Conservation (phyloP, 2,113 vertebrate genomes). For the Plecotus auritus region DNA sequence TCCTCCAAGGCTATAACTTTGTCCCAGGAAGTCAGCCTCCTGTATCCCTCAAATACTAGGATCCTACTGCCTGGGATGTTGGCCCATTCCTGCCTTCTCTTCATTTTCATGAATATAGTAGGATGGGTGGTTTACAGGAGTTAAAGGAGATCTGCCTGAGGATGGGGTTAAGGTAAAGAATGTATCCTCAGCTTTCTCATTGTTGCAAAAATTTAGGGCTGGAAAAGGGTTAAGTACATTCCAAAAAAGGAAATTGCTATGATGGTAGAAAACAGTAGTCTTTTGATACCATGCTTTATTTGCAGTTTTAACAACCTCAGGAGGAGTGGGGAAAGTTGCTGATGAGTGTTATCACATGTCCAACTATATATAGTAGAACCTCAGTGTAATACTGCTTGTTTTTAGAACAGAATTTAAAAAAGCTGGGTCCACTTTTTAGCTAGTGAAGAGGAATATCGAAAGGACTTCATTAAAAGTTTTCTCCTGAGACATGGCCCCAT, state of each 20-base stretch:
- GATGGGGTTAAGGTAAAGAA: background rate
- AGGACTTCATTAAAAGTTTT: background rate
- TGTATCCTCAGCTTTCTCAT: conserved; percentile 4
- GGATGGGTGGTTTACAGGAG: background rate
- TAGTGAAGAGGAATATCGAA: background rate
- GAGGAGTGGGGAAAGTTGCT: conserved; percentile 31
- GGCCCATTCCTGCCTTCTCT: background rate
- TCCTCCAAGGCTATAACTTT: background rate
- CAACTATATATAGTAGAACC: conserved; percentile 36
- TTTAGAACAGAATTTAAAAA: background rate
- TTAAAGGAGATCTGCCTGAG: background rate
- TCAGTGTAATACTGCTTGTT: conserved; percentile 12
- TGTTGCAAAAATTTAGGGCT: background rate
- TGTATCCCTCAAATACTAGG: background rate
- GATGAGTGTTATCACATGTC: conserved; percentile 4
- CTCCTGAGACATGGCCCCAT: background rate
- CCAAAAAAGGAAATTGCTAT: conserved; percentile 41
- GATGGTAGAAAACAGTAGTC: background rate
- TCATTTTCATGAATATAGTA: background rate
- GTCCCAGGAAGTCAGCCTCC: background rate
- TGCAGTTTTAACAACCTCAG: conserved; percentile 33
- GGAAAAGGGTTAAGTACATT: conserved; percentile 7
- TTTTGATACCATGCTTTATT: conserved; percentile 13
- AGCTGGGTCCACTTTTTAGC: background rate
- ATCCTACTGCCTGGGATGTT: background rate